Evolutionary conservation across 1,140 invertebrate species (phyloP).

Genomic region (Teleogryllus occipitalis): DNA sequence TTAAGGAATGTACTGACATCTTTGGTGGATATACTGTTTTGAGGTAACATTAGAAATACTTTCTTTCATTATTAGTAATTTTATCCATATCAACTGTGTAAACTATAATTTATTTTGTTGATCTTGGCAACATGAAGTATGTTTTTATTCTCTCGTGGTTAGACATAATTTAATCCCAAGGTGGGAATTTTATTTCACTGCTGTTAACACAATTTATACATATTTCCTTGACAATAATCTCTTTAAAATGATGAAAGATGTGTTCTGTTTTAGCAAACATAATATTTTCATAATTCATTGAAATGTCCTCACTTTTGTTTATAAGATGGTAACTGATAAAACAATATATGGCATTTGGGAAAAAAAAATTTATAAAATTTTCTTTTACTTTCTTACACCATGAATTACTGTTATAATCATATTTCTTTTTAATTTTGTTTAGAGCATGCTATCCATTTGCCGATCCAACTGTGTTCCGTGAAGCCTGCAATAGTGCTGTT

Average conservation of each 20-base stretch:
- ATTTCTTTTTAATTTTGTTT: background rate
- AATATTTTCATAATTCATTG: too few relatives aligned
- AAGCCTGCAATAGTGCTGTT: background rate
- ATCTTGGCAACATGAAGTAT: background rate
- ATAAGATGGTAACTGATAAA: too few relatives aligned
- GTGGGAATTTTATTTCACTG: background rate
- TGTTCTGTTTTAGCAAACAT: too few relatives aligned
- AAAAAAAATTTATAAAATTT: too few relatives aligned
- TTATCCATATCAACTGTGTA: too few relatives aligned
- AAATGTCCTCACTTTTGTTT: too few relatives aligned
- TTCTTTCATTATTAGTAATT: background rate
- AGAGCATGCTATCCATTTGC: background rate
- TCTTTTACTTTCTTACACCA: background rate
- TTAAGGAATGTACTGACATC: constrained; percentile 47
- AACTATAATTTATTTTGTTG: background rate
- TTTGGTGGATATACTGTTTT: constrained; percentile 53
- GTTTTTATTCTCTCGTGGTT: background rate
- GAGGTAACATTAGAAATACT: constrained; percentile 27
- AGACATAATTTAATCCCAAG: background rate
- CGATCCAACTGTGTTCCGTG: background rate
- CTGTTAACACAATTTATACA: background rate
- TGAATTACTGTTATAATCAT: background rate
- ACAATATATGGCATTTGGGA: too few relatives aligned
- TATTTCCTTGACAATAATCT: too few relatives aligned
- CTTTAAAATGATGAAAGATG: too few relatives aligned